Evolutionary conservation across 2,888 invertebrate species (phyloP).

Genomic region (Mesorhabditis sp.): DNA sequence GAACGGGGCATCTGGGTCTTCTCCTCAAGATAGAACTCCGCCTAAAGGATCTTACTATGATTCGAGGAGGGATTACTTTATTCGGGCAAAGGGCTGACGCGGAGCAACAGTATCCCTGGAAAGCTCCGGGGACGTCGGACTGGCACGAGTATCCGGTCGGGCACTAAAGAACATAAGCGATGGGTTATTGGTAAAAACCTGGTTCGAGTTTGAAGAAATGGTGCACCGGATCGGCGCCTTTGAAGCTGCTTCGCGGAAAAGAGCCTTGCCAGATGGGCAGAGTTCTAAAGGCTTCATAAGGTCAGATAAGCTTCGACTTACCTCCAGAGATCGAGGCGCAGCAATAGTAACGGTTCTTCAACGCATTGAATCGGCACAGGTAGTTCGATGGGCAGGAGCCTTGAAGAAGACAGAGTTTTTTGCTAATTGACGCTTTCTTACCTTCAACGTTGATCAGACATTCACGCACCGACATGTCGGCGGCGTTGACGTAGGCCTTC

Average conservation of each 20-base stretch:
- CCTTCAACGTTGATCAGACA: constrained; percentile 55
- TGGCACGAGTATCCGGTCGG: constrained; percentile 52
- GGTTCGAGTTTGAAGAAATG: constrained; percentile 43
- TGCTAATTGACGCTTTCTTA: not conserved
- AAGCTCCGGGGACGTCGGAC: constrained; percentile 53
- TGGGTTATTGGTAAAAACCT: constrained; percentile 9
- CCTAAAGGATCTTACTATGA: constrained; percentile 15
- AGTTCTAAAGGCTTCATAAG: constrained; percentile 26
- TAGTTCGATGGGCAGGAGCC: constrained; percentile 53
- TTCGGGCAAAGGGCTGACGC: constrained; percentile 52
- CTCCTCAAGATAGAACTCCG: constrained; percentile 55
- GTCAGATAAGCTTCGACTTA: not conserved
- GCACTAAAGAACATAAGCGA: constrained; percentile 23
- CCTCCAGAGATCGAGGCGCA: constrained; percentile 53
- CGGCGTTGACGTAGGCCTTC: constrained; percentile 56
- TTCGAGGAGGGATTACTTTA: constrained; percentile 18
- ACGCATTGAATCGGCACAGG: constrained; percentile 55
- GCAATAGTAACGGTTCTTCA: constrained; percentile 54
- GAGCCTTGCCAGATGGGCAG: constrained; percentile 54
- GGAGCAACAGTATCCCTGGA: constrained; percentile 56
- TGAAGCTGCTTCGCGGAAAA: constrained; percentile 50
- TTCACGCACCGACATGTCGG: constrained; percentile 52
- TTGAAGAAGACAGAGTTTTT: not conserved
- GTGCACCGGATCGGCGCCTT: constrained; percentile 50
- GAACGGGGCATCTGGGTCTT: constrained; percentile 51